Conservation (phyloP, 2,797 vertebrate species). For the Phrynocephalus guinanensis region DNA sequence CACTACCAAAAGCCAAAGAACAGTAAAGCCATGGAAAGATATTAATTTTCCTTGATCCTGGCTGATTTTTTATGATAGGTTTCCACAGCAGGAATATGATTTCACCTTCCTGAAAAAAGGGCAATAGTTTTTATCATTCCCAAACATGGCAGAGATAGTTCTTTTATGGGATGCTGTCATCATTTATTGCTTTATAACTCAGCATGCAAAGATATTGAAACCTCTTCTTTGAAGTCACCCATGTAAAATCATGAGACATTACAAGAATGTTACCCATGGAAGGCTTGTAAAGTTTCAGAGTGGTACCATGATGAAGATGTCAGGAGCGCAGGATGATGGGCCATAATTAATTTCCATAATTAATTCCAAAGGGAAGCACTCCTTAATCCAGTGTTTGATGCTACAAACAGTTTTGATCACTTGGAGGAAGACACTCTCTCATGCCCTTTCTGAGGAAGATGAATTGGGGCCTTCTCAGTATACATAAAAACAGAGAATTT, state of each 20-base stretch:
- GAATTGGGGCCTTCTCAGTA: neutral
- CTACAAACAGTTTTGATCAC: neutral
- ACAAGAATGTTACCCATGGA: neutral
- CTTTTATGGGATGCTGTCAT: neutral
- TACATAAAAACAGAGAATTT: neutral
- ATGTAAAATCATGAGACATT: neutral
- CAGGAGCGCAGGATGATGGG: neutral
- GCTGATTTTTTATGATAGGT: constrained; percentile 5
- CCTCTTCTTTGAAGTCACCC: neutral
- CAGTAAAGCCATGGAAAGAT: neutral
- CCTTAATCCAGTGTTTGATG: neutral
- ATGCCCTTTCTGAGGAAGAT: neutral
- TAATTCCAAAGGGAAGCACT: neutral
- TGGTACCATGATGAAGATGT: neutral
- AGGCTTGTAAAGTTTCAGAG: neutral
- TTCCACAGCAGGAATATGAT: neutral
- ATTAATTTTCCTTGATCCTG: neutral
- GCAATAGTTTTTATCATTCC: neutral
- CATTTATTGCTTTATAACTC: neutral
- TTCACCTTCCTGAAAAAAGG: neutral
- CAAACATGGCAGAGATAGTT: neutral
- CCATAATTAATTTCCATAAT: neutral
- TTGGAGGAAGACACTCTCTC: neutral
- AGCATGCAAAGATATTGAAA: neutral
- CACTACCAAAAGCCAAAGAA: neutral